Percentiles rank a stretch among this genome's conserved stretches.
Evolutionary conservation across 2,888 invertebrate genomes (phyloP).

Genomic region (Myathropa florea): DNA sequence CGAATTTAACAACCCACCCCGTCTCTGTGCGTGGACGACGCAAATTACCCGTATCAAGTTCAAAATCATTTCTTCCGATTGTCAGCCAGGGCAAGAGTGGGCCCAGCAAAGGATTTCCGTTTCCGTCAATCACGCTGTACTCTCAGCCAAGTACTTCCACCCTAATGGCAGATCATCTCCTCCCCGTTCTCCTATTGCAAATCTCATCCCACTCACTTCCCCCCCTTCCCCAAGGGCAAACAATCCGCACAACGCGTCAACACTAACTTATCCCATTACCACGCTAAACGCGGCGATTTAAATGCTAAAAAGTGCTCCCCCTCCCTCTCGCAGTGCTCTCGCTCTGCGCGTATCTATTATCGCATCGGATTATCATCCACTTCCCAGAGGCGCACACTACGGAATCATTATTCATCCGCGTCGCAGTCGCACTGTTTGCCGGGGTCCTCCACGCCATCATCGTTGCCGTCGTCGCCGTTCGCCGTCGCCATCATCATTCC

Average conservation of each 20-base stretch:
- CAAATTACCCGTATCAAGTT: neutral
- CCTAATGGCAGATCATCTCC: neutral
- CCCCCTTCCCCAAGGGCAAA: neutral
- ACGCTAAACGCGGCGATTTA: conserved; percentile 60
- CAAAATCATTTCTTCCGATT: neutral
- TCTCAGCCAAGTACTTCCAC: neutral
- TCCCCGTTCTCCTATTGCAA: neutral
- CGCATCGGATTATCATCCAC: conserved; percentile 62
- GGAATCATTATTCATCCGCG: conserved; percentile 59
- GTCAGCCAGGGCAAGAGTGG: neutral
- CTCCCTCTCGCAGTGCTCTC: too few relatives aligned
- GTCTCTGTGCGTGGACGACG: too few relatives aligned
- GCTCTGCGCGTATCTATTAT: conserved; percentile 54
- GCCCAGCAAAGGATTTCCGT: neutral
- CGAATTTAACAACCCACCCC: neutral
- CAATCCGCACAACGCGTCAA: conserved; percentile 34
- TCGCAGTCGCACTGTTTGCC: conserved; percentile 13
- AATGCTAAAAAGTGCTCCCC: conserved; percentile 60
- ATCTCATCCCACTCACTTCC: neutral
- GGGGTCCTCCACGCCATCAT: too few relatives aligned
- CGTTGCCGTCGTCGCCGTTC: neutral
- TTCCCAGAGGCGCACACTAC: conserved; percentile 16
- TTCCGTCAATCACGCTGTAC: neutral
- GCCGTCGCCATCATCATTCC: conserved; percentile 28
- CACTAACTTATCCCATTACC: conserved; percentile 67